Conservation (phyloP, 92 coral and sea anemone genomes). For the Scolanthus callimorphus region DNA sequence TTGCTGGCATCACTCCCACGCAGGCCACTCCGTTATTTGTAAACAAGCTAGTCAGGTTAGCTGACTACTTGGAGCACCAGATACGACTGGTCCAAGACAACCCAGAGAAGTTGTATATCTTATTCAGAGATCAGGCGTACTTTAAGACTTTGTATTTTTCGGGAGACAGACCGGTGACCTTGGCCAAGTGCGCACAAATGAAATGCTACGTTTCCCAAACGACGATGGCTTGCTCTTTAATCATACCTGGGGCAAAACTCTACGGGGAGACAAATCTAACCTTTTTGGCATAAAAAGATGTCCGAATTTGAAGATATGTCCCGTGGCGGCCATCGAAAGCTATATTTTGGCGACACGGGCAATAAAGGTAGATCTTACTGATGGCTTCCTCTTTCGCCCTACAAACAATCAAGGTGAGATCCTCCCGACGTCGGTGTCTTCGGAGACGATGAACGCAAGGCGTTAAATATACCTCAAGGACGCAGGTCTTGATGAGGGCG, state of each 20-base stretch:
- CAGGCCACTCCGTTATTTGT: slow-evolving; percentile 53
- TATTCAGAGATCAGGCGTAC: slow-evolving; percentile 39
- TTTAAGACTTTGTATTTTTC: slow-evolving; percentile 42
- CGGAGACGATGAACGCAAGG: too few species aligned
- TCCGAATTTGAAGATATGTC: slow-evolving; percentile 23
- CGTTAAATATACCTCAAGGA: too few species aligned
- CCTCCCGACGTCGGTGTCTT: too few species aligned
- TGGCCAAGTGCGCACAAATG: slow-evolving; percentile 45
- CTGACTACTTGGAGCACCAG: slow-evolving; percentile 25
- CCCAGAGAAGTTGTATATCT: slow-evolving; percentile 21
- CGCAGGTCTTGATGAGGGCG: too few species aligned
- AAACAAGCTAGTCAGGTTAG: slow-evolving; percentile 30
- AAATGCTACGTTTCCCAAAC: slow-evolving; percentile 40
- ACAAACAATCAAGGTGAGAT: slow-evolving; percentile 17
- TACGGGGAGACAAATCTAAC: slow-evolving; percentile 26
- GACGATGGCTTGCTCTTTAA: slow-evolving; percentile 52
- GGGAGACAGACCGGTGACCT: too few species aligned
- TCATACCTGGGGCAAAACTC: slow-evolving; percentile 52
- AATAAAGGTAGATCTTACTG: slow-evolving; percentile 32
- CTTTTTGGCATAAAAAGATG: slow-evolving; percentile 35
- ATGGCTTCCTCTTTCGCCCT: slow-evolving; percentile 35
- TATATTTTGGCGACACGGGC: slow-evolving; percentile 31
- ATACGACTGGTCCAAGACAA: slow-evolving; percentile 2
- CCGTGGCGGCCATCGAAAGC: slow-evolving; percentile 22
- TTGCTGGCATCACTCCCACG: slow-evolving; percentile 36